These are phyloP conservation scores for Bilobella aurantiaca DNA, from an alignment of 1,140 invertebrate genomes.

Conservation along the genomic window DNA sequence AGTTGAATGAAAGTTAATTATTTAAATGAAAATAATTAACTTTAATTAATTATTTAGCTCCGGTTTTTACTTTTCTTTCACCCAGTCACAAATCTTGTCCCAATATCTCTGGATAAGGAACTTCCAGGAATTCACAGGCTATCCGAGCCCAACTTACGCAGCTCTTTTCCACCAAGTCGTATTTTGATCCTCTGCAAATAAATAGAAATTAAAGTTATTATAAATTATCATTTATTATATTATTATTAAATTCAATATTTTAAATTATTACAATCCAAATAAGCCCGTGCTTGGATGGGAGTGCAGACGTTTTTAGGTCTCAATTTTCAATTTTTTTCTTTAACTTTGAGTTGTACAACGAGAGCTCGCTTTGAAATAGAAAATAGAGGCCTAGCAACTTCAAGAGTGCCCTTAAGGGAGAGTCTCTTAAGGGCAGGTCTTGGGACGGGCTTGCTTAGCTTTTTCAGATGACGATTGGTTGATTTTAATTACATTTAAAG, in stretches of 20 bases:
- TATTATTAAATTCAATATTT: too few species aligned
- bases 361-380: not conserved
- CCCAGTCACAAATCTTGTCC: conserved; percentile 28
- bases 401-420: too few species aligned
- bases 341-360: not conserved
- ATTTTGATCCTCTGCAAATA: conserved; percentile 23
- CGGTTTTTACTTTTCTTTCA: conserved; percentile 15
- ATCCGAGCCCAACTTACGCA: conserved; percentile 26
- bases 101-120: conserved; percentile 28
- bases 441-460: too few species aligned
- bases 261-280: too few species aligned
- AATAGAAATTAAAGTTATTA: conserved; percentile 8
- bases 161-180: conserved; percentile 26
- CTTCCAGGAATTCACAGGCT: conserved; percentile 20
- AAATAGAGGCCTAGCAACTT: not conserved
- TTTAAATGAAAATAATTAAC: not conserved
- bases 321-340: too few species aligned
- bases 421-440: too few species aligned
- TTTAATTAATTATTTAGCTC: not conserved
- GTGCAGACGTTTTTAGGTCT: too few species aligned
- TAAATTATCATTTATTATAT: too few species aligned
- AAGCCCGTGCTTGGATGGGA: too few species aligned
- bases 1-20: not conserved
- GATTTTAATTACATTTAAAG: too few species aligned
- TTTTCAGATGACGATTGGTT: too few species aligned